These are phyloP conservation scores for Epizoanthus rinbou DNA, from an alignment of 92 coral and sea anemone species.

Conservation along the genomic window DNA sequence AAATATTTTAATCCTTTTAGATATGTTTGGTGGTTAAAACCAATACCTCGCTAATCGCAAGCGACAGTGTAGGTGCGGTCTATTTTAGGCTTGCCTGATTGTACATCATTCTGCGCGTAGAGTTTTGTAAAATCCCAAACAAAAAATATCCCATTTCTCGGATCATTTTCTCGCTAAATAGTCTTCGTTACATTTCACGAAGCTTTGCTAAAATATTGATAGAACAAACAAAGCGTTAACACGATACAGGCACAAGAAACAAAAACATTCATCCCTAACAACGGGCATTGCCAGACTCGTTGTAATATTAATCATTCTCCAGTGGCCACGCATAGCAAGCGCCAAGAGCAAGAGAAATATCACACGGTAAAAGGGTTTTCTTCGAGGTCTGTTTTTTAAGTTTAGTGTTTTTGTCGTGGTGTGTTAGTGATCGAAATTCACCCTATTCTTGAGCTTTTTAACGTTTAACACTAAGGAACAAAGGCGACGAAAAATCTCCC, in stretches of 20 bases:
- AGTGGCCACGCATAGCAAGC: slow-evolving; percentile 7
- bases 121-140: background rate
- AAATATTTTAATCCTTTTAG: slow-evolving; percentile 35
- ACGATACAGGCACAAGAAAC: slow-evolving; percentile 60
- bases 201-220: slow-evolving; percentile 64
- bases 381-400: slow-evolving; percentile 1
- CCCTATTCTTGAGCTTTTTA: slow-evolving; percentile 6
- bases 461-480: slow-evolving; percentile 19
- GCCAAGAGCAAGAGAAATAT: slow-evolving; percentile 24
- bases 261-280: slow-evolving; percentile 69
- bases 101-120: background rate
- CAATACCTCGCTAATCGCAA: slow-evolving; percentile 32
- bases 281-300: slow-evolving; percentile 14
- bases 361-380: background rate
- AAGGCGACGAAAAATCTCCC: slow-evolving; percentile 14
- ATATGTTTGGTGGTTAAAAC: slow-evolving; percentile 40
- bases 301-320: slow-evolving; percentile 34
- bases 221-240: slow-evolving; percentile 70
- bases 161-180: slow-evolving; percentile 30
- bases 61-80: slow-evolving; percentile 38
- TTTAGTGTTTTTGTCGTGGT: slow-evolving; percentile 21
- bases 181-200: slow-evolving; percentile 34
- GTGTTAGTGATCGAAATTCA: slow-evolving; percentile 11
- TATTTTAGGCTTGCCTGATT: slow-evolving; percentile 21
- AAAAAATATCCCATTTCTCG: slow-evolving; percentile 3